Evolutionary conservation across 2,888 invertebrate genomes (phyloP).

Genomic region (Leptothorax acervorum): DNA sequence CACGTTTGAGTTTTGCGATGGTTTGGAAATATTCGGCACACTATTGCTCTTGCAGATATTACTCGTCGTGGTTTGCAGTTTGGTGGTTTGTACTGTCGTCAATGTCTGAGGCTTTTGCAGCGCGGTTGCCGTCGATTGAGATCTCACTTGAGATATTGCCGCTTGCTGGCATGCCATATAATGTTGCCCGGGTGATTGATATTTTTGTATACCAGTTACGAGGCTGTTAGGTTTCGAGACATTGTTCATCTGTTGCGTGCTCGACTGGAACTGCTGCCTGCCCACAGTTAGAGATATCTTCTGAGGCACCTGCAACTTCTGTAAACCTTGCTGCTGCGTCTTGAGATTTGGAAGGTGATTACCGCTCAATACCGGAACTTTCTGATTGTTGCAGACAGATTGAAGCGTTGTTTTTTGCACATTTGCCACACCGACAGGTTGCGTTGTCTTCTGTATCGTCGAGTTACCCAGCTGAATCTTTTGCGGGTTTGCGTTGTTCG

Average conservation of each 20-base stretch:
- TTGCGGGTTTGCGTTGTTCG: conserved; percentile 76
- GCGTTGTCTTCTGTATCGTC: conserved; percentile 65
- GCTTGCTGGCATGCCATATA: conserved; percentile 58
- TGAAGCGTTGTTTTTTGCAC: conserved; percentile 63
- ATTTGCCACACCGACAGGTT: conserved; percentile 53
- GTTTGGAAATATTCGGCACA: conserved; percentile 78
- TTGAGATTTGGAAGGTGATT: conserved; percentile 73
- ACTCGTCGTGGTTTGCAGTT: conserved; percentile 62
- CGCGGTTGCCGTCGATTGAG: conserved; percentile 53
- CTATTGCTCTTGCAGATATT: conserved; percentile 79
- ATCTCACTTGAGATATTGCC: conserved; percentile 60
- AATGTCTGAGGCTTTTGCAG: conserved; percentile 68
- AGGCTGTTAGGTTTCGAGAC: conserved; percentile 73
- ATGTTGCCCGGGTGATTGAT: conserved; percentile 62
- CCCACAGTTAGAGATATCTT: conserved; percentile 72
- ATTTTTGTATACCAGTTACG: conserved; percentile 74
- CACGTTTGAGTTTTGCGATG: conserved; percentile 71
- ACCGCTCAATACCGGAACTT: conserved; percentile 66
- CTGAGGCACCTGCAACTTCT: conserved; percentile 74
- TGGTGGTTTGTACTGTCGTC: conserved; percentile 58
- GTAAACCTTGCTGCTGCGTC: conserved; percentile 68
- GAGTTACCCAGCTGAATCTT: conserved; percentile 72
- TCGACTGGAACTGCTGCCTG: conserved; percentile 73
- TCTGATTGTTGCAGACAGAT: conserved; percentile 77
- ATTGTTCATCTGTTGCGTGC: conserved; percentile 71